Evolutionary conservation across 92 coral and sea anemone species (phyloP).

Genomic region (Epizoanthus ramosus): DNA sequence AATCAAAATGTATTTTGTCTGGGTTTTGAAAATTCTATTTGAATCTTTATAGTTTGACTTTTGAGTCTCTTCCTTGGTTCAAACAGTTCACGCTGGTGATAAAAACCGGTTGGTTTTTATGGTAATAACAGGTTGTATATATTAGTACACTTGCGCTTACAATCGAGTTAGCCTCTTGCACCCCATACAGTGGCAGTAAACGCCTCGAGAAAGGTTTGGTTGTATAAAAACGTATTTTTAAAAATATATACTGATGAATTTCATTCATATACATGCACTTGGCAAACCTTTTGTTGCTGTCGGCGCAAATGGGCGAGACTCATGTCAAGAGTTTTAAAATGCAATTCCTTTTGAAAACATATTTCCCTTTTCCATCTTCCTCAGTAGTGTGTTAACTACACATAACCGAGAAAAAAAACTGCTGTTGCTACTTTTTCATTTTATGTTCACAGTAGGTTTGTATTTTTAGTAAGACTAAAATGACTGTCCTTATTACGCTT

Average conservation of each 20-base stretch:
- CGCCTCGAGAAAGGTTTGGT: no score
- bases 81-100: background rate
- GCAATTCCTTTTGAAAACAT: background rate
- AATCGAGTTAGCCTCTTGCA: no score
- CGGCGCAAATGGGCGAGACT: background rate
- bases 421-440: background rate
- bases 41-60: background rate
- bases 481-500: background rate
- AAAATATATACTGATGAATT: no score
- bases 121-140: background rate
- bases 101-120: background rate
- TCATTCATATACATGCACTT: no score
- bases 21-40: constrained; percentile 10
- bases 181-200: no score
- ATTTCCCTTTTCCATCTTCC: background rate
- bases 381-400: background rate
- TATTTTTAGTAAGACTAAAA: background rate
- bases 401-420: background rate
- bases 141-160: no score
- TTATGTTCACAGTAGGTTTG: background rate
- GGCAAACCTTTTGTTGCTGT: background rate
- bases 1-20: constrained; percentile 14
- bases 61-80: background rate
- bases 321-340: background rate
- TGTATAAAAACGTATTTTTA: no score